Conservation (phyloP, 2,888 invertebrate species). For the Thyatira batis region DNA sequence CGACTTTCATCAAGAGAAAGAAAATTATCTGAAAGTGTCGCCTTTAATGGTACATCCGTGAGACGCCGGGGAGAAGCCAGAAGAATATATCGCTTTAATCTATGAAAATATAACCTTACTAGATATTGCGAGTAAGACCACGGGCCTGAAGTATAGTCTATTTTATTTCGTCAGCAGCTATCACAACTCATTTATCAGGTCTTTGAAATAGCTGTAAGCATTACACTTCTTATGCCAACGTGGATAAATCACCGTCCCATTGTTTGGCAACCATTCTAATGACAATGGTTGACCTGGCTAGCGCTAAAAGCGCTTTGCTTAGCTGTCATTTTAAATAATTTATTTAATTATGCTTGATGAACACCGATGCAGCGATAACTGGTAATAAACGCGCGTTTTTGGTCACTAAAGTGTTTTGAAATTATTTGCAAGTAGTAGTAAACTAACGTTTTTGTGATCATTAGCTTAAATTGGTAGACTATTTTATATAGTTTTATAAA, state of each 20-base stretch:
- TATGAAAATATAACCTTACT: no score
- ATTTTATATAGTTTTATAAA: no score
- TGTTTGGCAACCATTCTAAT: constrained; percentile 1
- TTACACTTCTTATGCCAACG: not conserved
- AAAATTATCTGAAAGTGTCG: no score
- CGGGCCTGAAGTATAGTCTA: no score
- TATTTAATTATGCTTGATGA: not conserved
- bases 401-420: not conserved
- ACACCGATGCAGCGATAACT: not conserved
- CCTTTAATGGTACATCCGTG: no score
- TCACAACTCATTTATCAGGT: not conserved
- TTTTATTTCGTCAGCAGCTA: not conserved
- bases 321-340: constrained; percentile 1
- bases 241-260: not conserved
- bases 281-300: not conserved
- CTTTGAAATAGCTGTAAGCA: not conserved
- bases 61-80: no score
- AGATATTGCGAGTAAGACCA: no score
- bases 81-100: no score
- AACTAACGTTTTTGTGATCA: no score
- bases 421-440: no score
- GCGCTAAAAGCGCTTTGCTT: not conserved
- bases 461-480: no score
- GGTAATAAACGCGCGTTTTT: not conserved
- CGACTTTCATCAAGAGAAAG: no score